Percentiles rank a stretch among this genome's conserved stretches.
Conservation (phyloP, 2,797 vertebrate genomes). For the Rhyacichthys aspro region DNA sequence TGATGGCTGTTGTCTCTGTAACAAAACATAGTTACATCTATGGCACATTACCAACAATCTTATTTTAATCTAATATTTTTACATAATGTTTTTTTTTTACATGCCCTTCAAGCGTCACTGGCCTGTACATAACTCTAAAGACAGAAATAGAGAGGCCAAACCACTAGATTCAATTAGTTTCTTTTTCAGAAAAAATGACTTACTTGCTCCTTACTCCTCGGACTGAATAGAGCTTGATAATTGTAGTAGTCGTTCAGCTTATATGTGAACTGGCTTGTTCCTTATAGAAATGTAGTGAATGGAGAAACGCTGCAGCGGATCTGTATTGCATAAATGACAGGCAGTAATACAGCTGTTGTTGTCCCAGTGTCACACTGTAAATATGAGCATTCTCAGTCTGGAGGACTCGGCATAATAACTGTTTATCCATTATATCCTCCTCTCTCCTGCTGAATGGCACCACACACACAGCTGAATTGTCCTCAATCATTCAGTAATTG, state of each 20-base stretch:
- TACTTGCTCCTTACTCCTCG: too few species aligned
- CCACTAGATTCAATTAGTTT: too few species aligned
- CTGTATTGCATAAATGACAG: slow-evolving; percentile 60
- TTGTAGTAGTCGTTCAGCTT: background rate
- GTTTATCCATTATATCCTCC: slow-evolving; percentile 66
- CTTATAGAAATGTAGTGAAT: slow-evolving; percentile 37
- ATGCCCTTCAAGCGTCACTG: too few species aligned
- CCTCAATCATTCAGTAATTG: slow-evolving; percentile 78
- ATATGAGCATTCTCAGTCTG: slow-evolving; percentile 71
- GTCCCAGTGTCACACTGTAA: slow-evolving; percentile 65
- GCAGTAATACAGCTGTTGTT: slow-evolving; percentile 70
- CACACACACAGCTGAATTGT: slow-evolving; percentile 58
- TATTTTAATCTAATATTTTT: too few species aligned
- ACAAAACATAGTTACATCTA: too few species aligned
- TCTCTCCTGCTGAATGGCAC: slow-evolving; percentile 57
- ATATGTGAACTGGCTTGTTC: slow-evolving; percentile 11
- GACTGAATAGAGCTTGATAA: background rate
- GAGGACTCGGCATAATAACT: slow-evolving; percentile 64
- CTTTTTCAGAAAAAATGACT: too few species aligned
- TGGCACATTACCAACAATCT: too few species aligned
- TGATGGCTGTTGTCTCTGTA: too few species aligned
- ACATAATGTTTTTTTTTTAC: too few species aligned
- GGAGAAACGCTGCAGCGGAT: slow-evolving; percentile 37
- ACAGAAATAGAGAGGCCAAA: too few species aligned
- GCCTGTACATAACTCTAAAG: too few species aligned